Base-by-base conservation (phyloP, 2,113 vertebrate genomes). In the Quiscalus mexicanus region DNA sequence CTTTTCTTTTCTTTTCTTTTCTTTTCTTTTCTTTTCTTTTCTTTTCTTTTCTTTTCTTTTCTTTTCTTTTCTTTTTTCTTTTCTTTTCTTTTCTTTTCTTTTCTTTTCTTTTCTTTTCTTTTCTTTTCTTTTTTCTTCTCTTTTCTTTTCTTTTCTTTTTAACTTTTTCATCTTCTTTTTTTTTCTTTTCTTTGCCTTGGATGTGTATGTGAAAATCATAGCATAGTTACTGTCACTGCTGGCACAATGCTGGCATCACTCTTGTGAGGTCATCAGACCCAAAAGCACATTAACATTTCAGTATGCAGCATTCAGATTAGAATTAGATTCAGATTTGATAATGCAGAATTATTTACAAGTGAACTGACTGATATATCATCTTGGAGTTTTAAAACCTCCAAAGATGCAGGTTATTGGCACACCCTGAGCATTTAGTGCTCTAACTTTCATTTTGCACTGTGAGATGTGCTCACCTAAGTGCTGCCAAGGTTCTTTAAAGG, bases 401-500 rank as follows among this genome's bases (percentile, higher is more conserved):
- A 74, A 94, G 39, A 60, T 49, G 3, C 30, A 15, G 68, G 60
- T 62, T 85, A 30, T 50, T 91, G 74, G 56, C 87, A 86, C 68
- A 35, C 10, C 8, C 21, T 80, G 42, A 73, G 45, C 12, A 22
- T 65, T 87, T 84, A 81, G 71, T 39, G 16, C 55, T 80, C 71
- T 35, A n/a, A 77, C 62, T 90, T 93, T 91, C 85, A 78, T 69
- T 79, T 93, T 93, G 25, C 74, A 68, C 15, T 4, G 5, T 47
- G 59, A 89, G n/a, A 56, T 67, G 47, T 6, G 1, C 62, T 94
- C 84, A 50, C 58, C 71, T 94, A 91, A 92, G 83, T 47, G 53
- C 60, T 93, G 63, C 68, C 89, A 89, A 93, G 71, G 69, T 73
- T 96, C 93, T 96, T 96, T 87, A 78, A 95, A 96, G 75, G 24